A percentile compares a stretch with the other conserved stretches of the same genome.
phyloP scores from a whole-genome alignment of 2,888 invertebrate species.

The Lithophane ornitopus region DNA sequence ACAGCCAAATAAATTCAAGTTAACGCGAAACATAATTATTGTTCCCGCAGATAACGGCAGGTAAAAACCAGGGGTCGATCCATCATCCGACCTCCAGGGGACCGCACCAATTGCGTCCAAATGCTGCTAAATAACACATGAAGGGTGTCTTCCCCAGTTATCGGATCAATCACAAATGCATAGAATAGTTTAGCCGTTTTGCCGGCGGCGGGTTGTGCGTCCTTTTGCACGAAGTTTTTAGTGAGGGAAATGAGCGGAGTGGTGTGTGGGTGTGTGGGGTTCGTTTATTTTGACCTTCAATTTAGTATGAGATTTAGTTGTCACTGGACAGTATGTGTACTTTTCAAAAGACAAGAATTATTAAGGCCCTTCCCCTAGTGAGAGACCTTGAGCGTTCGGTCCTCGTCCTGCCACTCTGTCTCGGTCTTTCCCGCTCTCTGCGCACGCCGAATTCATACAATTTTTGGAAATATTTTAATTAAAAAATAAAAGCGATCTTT shows the following conservation, averaged over 20 bases:
- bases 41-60: conserved; percentile 56
- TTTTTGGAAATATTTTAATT: too few relatives aligned
- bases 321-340: too few relatives aligned
- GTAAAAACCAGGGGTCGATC: conserved; percentile 65
- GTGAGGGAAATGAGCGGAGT: conserved; percentile 40
- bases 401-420: too few relatives aligned
- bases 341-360: too few relatives aligned
- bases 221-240: conserved; percentile 41
- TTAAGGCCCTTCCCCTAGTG: too few relatives aligned
- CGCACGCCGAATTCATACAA: too few relatives aligned
- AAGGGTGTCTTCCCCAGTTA: conserved; percentile 68
- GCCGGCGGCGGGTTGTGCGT: conserved; percentile 58
- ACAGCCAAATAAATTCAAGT: conserved; percentile 50
- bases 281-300: conserved; percentile 1
- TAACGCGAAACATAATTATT: conserved; percentile 55
- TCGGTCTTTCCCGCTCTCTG: too few relatives aligned
- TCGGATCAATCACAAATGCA: conserved; percentile 86
- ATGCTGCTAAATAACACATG: conserved; percentile 76
- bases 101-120: conserved; percentile 70
- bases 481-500: too few relatives aligned
- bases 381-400: too few relatives aligned
- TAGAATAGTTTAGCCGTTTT: conserved; percentile 80
- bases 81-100: conserved; percentile 64
- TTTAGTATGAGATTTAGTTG: too few relatives aligned
- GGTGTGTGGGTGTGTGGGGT: background rate